Percentiles rank a stretch among this genome's conserved stretches.
Conservation (phyloP, 2,888 invertebrate species). For the Ormyrus nitidulus region DNA sequence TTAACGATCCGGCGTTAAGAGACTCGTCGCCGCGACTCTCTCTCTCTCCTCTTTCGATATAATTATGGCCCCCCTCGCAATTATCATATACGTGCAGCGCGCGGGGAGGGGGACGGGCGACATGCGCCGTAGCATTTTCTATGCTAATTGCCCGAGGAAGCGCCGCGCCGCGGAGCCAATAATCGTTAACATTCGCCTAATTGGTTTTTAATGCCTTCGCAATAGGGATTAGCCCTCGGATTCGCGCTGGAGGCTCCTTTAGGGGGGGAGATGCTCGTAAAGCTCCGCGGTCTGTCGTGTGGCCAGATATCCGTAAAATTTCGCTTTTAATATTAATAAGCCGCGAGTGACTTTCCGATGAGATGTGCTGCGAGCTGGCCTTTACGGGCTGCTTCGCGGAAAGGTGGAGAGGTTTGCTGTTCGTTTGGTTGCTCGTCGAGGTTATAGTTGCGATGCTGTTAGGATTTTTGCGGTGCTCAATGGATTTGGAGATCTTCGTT, state of each 20-base stretch:
- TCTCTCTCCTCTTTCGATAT: background rate
- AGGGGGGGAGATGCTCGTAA: too few species aligned
- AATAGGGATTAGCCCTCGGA: constrained; percentile 26
- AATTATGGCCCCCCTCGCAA: constrained; percentile 18
- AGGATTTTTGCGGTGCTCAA: too few species aligned
- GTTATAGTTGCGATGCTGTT: too few species aligned
- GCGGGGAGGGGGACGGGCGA: background rate
- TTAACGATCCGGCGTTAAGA: constrained; percentile 35
- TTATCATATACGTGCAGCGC: constrained; percentile 12
- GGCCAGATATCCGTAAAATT: too few species aligned
- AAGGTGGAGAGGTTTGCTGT: too few species aligned
- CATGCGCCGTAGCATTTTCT: constrained; percentile 12
- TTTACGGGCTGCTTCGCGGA: too few species aligned
- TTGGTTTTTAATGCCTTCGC: constrained; percentile 40
- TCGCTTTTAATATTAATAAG: background rate
- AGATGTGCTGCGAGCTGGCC: too few species aligned
- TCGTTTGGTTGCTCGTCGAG: too few species aligned
- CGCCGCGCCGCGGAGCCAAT: background rate
- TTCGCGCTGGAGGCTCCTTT: too few species aligned
- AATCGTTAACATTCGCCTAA: constrained; percentile 41
- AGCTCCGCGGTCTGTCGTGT: too few species aligned
- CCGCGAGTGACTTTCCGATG: background rate
- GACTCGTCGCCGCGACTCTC: constrained; percentile 18
- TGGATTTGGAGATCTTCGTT: too few species aligned
- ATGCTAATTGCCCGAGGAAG: constrained; percentile 37